Evolutionary conservation across 2,888 invertebrate species (phyloP).

Genomic region (Leistus spinibarbis): DNA sequence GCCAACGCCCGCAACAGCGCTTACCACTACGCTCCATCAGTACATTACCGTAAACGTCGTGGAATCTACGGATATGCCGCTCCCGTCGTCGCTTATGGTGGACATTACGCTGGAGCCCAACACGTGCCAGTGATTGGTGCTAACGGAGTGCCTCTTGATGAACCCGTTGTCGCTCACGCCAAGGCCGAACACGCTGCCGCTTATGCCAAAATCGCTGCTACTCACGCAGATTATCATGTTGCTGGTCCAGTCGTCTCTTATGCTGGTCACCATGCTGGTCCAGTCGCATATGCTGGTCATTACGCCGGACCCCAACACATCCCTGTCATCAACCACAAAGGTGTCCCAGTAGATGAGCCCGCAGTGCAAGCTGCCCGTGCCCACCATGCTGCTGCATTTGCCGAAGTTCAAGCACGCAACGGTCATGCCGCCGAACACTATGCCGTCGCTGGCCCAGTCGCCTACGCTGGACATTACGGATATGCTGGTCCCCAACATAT

Average conservation of each 20-base stretch:
- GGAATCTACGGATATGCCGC: constrained; percentile 48
- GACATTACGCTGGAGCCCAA: constrained; percentile 38
- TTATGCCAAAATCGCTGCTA: constrained; percentile 56
- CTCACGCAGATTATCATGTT: constrained; percentile 48
- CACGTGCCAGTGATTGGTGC: constrained; percentile 55
- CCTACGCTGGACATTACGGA: constrained; percentile 42
- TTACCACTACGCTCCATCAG: constrained; percentile 31
- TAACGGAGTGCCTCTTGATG: constrained; percentile 64
- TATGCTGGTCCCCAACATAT: constrained; percentile 51
- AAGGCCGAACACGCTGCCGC: constrained; percentile 66
- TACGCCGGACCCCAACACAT: constrained; percentile 44
- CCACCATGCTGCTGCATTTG: constrained; percentile 60
- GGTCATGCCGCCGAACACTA: constrained; percentile 19
- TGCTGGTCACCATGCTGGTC: constrained; percentile 50
- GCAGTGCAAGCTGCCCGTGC: constrained; percentile 61
- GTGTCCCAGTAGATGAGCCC: constrained; percentile 58
- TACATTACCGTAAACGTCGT: constrained; percentile 27
- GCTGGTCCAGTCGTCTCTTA: constrained; percentile 18
- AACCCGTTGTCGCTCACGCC: constrained; percentile 54
- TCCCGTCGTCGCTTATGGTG: constrained; percentile 43
- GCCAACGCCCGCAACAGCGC: constrained; percentile 47
- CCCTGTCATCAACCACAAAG: constrained; percentile 41
- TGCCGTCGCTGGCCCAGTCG: constrained; percentile 20
- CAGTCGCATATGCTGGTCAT: constrained; percentile 29
- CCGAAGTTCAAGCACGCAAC: constrained; percentile 44